These are phyloP conservation scores for Athene noctua DNA, from an alignment of 2,113 vertebrate species.

Conservation along the genomic window DNA sequence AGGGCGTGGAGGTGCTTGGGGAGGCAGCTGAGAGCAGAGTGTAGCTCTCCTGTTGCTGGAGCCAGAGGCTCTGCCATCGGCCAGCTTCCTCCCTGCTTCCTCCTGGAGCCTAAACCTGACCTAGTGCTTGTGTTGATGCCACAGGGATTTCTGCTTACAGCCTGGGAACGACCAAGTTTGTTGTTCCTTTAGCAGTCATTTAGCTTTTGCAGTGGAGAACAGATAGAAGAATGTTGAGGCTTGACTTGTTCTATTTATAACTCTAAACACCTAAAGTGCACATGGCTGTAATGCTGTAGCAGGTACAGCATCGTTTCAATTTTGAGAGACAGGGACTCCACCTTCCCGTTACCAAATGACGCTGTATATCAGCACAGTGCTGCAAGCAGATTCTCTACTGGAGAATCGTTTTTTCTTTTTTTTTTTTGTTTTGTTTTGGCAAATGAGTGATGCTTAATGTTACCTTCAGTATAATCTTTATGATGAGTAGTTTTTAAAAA, in stretches of 20 bases:
- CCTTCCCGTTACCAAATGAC: background rate
- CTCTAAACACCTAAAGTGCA: background rate
- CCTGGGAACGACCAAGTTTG: background rate
- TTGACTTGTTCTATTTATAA: background rate
- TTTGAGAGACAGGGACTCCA: background rate
- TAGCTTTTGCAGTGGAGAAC: background rate
- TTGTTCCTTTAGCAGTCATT: background rate
- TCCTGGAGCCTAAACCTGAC: background rate
- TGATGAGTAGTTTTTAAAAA: background rate
- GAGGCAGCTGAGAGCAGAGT: background rate
- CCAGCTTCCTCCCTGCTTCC: background rate
- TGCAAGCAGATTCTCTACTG: background rate
- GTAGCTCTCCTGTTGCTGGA: background rate
- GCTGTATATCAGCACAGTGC: background rate
- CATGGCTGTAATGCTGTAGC: background rate
- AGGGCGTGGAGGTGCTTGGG: rapidly evolving
- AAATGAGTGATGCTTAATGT: background rate
- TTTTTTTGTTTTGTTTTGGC: background rate
- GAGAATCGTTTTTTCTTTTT: background rate
- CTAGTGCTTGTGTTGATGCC: background rate
- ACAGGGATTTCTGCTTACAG: background rate
- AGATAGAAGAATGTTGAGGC: background rate
- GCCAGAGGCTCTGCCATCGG: background rate
- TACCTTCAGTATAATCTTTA: background rate
- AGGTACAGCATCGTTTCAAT: background rate